These are phyloP conservation scores for Corvus cornix DNA, from an alignment of 2,113 vertebrate species.

Conservation along the genomic window DNA sequence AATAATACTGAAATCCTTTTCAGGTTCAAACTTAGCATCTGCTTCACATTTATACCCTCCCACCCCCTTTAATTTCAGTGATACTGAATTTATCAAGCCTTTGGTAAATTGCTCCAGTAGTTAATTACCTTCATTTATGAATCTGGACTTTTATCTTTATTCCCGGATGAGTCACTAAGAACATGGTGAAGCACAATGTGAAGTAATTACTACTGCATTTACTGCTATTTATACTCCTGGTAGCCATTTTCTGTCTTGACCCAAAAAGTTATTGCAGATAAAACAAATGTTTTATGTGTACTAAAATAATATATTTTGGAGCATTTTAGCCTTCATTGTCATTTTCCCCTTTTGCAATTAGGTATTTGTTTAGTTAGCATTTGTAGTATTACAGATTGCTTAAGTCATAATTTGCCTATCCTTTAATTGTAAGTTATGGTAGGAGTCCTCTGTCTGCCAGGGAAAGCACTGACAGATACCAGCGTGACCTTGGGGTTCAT, in stretches of 20 bases:
- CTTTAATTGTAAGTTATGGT: neutral
- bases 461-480: neutral
- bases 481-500: neutral
- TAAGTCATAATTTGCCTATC: neutral
- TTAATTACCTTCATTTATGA: constrained; percentile 69
- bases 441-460: neutral
- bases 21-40: constrained; percentile 8
- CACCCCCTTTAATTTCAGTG: constrained; percentile 2
- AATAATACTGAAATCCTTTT: neutral
- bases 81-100: constrained; percentile 47
- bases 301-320: constrained; percentile 27
- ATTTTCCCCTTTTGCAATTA: neutral
- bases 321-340: neutral
- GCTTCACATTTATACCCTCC: neutral
- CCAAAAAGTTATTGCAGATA: constrained; percentile 58
- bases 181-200: constrained; percentile 45
- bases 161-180: constrained; percentile 54
- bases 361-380: neutral
- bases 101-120: constrained; percentile 52
- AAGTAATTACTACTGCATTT: constrained; percentile 62
- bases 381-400: neutral
- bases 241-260: constrained; percentile 52
- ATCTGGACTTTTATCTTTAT: constrained; percentile 66
- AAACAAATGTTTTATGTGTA: constrained; percentile 31
- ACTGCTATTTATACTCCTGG: constrained; percentile 54